These are phyloP conservation scores for Cercocebus atys DNA, from an alignment of 2,113 vertebrate genomes.

Conservation along the genomic window DNA sequence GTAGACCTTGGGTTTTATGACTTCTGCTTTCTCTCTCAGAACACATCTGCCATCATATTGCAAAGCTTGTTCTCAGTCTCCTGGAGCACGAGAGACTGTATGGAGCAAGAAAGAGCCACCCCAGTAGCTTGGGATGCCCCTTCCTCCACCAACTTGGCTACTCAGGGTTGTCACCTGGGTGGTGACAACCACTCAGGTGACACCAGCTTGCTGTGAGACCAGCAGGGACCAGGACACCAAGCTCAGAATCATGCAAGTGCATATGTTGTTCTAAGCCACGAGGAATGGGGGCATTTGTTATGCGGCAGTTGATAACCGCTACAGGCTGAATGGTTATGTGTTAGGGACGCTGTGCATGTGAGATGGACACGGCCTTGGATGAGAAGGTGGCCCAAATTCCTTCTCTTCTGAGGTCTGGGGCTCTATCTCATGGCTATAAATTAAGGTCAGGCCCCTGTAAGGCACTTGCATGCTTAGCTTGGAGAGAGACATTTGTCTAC, in stretches of 20 bases:
- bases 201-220: neutral
- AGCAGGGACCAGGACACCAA: neutral
- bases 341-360: accelerated
- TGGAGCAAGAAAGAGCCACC: neutral
- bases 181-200: too few species aligned
- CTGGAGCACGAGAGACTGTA: neutral
- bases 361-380: accelerated
- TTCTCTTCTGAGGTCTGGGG: neutral
- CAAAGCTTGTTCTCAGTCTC: accelerated
- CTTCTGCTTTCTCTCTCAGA: accelerated
- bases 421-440: neutral
- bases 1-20: accelerated
- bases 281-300: neutral
- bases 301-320: accelerated
- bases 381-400: too few species aligned
- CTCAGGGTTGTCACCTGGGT: accelerated
- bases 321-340: accelerated
- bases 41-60: neutral
- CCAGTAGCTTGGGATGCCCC: accelerated
- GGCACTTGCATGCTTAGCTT: accelerated
- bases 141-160: accelerated
- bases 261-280: neutral
- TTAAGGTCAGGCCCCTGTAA: accelerated
- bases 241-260: neutral
- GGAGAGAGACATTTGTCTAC: neutral